Evolutionary conservation across 2,113 vertebrate species (phyloP).

Genomic region (Myotis lucifugus): DNA sequence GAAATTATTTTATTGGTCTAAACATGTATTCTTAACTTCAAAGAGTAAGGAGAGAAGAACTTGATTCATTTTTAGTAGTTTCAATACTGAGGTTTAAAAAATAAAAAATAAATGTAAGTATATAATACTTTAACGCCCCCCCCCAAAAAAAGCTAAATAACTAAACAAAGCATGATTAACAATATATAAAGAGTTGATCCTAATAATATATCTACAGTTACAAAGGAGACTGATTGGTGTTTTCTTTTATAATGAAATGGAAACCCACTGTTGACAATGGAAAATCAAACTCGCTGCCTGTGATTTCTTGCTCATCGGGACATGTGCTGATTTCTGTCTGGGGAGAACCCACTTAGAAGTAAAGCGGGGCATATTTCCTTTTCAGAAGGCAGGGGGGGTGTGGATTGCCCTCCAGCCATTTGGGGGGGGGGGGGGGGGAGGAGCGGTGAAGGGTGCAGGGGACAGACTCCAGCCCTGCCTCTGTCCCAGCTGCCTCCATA

Average conservation of each 20-base stretch:
- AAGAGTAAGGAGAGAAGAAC: background rate
- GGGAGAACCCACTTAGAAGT: background rate
- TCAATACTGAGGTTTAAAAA: background rate
- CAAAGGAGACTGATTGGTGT: background rate
- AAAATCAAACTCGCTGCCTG: background rate
- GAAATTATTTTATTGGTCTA: background rate
- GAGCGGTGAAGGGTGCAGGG: too few relatives aligned
- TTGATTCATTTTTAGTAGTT: background rate
- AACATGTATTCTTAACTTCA: background rate
- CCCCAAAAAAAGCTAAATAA: background rate
- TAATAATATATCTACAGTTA: background rate
- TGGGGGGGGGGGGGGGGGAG: background rate
- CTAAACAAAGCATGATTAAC: background rate
- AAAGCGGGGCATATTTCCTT: background rate
- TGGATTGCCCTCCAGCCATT: background rate
- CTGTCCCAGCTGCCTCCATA: background rate
- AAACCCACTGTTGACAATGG: background rate
- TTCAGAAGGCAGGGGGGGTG: background rate
- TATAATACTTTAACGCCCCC: background rate
- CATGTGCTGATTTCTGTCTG: background rate
- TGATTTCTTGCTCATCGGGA: background rate
- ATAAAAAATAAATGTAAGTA: background rate
- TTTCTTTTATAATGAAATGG: background rate
- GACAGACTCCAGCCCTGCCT: background rate
- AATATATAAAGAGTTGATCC: background rate